phyloP scores from a whole-genome alignment of 2,797 vertebrate species.

The Simalia tracyae region DNA sequence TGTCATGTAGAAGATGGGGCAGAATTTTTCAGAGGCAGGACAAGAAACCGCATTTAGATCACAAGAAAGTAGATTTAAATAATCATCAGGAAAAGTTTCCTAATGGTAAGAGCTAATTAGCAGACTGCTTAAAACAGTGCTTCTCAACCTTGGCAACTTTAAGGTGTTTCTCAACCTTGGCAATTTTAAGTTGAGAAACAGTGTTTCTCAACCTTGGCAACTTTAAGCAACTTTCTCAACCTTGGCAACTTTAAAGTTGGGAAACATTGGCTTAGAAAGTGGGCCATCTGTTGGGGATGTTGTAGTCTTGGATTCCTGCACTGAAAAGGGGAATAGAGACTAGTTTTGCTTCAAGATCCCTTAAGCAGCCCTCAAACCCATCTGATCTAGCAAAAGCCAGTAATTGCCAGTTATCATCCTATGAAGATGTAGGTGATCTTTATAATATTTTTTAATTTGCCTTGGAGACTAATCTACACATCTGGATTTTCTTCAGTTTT shows the following conservation, averaged over 20 bases:
- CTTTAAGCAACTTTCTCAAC: too few species aligned
- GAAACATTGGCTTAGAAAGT: too few species aligned
- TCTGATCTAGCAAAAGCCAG: constrained; percentile 12
- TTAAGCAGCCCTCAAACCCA: not conserved
- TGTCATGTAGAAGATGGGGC: not conserved
- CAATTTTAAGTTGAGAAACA: too few species aligned
- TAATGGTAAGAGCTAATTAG: too few species aligned
- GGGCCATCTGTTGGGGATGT: not conserved
- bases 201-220: too few species aligned
- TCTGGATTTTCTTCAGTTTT: constrained; percentile 10
- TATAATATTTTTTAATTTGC: constrained; percentile 11
- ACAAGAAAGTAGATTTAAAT: too few species aligned
- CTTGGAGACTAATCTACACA: constrained; percentile 1
- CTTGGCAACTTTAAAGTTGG: too few species aligned
- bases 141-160: too few species aligned
- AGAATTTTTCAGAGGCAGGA: not conserved
- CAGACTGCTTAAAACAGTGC: too few species aligned
- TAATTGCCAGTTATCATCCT: constrained; percentile 15
- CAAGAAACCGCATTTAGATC: too few species aligned
- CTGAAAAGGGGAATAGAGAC: not conserved
- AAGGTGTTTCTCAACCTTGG: too few species aligned
- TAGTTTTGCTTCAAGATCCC: not conserved
- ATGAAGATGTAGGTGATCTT: constrained; percentile 4
- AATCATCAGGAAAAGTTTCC: too few species aligned
- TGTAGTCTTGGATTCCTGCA: not conserved